These are phyloP conservation scores for Campoplex nolae DNA, from an alignment of 2,888 invertebrate genomes.

Conservation along the genomic window DNA sequence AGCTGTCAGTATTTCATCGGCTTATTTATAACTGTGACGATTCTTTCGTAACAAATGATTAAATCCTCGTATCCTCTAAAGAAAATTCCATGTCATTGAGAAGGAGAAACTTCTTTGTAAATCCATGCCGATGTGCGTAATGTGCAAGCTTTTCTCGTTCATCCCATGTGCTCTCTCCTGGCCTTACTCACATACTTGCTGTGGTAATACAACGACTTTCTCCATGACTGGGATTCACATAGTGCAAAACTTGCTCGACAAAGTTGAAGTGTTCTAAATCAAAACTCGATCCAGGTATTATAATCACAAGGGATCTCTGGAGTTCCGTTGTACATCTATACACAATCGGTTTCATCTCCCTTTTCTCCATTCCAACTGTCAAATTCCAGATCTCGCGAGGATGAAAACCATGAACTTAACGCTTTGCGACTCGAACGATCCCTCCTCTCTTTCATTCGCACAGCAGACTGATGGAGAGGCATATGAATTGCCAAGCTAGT, in stretches of 20 bases:
- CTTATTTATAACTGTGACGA: constrained; percentile 70
- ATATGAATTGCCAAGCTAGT: background rate
- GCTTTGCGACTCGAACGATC: background rate
- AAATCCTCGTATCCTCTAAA: constrained; percentile 59
- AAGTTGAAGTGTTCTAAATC: constrained; percentile 73
- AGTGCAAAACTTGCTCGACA: constrained; percentile 71
- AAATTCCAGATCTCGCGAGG: constrained; percentile 38
- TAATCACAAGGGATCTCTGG: constrained; percentile 73
- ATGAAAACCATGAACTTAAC: constrained; percentile 38
- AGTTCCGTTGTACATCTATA: constrained; percentile 56
- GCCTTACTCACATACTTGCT: background rate
- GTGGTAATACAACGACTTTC: constrained; percentile 35
- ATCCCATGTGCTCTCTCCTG: constrained; percentile 10
- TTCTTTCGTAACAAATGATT: constrained; percentile 67
- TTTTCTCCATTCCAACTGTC: constrained; percentile 15
- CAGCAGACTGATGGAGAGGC: background rate
- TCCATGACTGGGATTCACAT: constrained; percentile 46
- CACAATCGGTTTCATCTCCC: constrained; percentile 65
- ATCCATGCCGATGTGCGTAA: constrained; percentile 35
- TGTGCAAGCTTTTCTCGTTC: constrained; percentile 31
- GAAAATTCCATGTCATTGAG: constrained; percentile 52
- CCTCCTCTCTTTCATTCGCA: background rate
- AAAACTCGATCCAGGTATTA: constrained; percentile 68
- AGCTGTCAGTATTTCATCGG: background rate
- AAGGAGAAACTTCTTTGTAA: constrained; percentile 66